phyloP scores from a whole-genome alignment of 2,113 vertebrate species.

The Odobenus rosmarus region DNA sequence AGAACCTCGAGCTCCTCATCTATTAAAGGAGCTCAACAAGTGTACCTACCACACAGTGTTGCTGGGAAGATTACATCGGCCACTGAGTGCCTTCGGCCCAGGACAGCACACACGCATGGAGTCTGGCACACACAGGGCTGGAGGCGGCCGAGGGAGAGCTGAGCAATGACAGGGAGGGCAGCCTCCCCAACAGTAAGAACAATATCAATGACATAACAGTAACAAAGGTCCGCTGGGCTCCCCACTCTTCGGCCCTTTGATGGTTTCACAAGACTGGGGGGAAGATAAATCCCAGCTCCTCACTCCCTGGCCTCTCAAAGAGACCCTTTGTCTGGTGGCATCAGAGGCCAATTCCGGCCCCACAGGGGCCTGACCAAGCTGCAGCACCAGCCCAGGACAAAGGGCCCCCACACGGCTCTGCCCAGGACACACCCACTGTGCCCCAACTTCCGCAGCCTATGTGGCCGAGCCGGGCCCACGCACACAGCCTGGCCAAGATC shows the following conservation, averaged over 20 bases:
- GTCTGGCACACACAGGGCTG: no score
- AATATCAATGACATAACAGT: fast-evolving
- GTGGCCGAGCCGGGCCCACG: background rate
- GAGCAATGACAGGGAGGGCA: background rate
- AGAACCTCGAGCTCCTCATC: background rate
- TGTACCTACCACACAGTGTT: fast-evolving
- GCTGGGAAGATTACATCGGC: background rate
- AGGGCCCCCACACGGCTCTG: conserved; percentile 8
- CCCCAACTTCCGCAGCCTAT: background rate
- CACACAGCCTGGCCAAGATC: conserved; percentile 35
- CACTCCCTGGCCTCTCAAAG: conserved; percentile 55
- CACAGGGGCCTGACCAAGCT: background rate
- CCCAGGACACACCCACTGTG: background rate
- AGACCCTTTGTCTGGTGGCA: conserved; percentile 22
- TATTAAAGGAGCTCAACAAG: background rate
- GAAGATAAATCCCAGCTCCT: background rate
- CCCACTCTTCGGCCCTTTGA: background rate
- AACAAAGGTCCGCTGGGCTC: background rate
- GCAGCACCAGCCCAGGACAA: background rate
- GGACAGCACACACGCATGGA: no score
- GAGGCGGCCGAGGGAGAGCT: background rate
- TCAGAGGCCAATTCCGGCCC: conserved; percentile 37
- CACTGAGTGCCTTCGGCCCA: background rate
- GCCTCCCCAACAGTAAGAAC: no score
- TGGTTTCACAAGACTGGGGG: background rate